Evolutionary conservation across 2,888 invertebrate species (phyloP), one percentile per base, ranked within the genome.

Genomic region (Platycnemis pennipes): DNA sequence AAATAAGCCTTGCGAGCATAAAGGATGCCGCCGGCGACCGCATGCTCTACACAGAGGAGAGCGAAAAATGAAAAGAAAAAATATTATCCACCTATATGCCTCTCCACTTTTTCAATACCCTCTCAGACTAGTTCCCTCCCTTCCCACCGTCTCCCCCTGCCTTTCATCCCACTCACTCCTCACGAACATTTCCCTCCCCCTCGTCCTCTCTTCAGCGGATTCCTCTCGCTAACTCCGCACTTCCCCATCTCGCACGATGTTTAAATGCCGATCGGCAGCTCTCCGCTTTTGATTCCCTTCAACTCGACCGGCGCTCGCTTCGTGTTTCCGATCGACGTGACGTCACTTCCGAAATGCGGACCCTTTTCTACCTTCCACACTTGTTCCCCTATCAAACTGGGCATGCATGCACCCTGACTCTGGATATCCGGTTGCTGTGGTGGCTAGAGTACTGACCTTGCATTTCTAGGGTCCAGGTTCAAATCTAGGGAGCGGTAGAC

Each of bases 271-370:
- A 63, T 63, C 63, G 63, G 63, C n/a, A 2, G 77, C 31, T 37
- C 63, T 26, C 63, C 37, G 77, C 37, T n/a, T 77, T 77, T 77
- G 37, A 37, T 37, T 77, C 77, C 77, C 37, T 77, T 37, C 13
- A 7, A 37, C 85, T 63, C 94, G 94, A 56, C 63, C 26, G 7
- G 7, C 63, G 19, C 63, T 94, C 94, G 86, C 94, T 13, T 77
- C 77, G 0, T n/a, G 31, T 11, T n/a, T 77, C 77, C 77, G 37
- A 31, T 31, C 77, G 2, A 19, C 53, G 19, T 63, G 37, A 77
- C 63, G 53, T 53, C 53, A 49, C 49, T 49, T 49, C 49, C 49
- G 49, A 49, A 49, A 16, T 19, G 49, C 49, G 49, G 19, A 49
- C 19, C 49, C 19, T 19, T 19, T 19, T 49, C 49, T 19, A 16